Percentiles rank a stretch among this genome's conserved stretches.
These are phyloP conservation scores for Agrotis exclamationis DNA, from an alignment of 2,888 invertebrate species.

Conservation along the genomic window DNA sequence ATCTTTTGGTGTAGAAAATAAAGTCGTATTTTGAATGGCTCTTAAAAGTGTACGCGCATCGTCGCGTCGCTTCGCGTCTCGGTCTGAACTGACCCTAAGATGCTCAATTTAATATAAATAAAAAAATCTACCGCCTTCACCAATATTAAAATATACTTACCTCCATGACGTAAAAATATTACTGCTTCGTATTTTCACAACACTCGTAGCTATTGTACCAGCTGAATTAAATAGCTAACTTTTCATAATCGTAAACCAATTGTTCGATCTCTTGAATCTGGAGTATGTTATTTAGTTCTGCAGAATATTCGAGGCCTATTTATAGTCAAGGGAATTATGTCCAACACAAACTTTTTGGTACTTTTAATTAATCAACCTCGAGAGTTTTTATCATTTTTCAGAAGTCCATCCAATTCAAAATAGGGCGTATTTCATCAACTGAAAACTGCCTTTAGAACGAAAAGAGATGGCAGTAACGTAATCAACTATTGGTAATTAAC, in stretches of 20 bases:
- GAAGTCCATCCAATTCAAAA: neutral
- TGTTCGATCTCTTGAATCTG: neutral
- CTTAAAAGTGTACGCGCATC: too few species aligned
- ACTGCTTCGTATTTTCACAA: too few species aligned
- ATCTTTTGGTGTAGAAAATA: too few species aligned
- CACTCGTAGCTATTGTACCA: too few species aligned
- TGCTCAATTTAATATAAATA: too few species aligned
- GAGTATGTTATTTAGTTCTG: neutral
- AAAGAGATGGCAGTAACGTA: neutral
- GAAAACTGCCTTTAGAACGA: neutral
- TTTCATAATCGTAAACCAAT: neutral
- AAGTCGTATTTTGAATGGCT: too few species aligned
- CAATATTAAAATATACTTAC: neutral
- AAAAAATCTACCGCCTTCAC: neutral
- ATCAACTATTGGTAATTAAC: neutral
- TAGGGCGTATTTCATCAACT: neutral
- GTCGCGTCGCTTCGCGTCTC: too few species aligned
- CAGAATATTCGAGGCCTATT: neutral
- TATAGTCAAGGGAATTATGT: too few species aligned
- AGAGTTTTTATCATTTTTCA: neutral
- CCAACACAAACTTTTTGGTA: neutral
- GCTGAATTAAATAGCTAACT: neutral
- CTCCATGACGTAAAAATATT: too few species aligned
- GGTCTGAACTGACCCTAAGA: too few species aligned
- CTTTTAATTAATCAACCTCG: neutral